Conservation (phyloP, 2,797 vertebrate species). For the Euphonia xanthogaster region DNA sequence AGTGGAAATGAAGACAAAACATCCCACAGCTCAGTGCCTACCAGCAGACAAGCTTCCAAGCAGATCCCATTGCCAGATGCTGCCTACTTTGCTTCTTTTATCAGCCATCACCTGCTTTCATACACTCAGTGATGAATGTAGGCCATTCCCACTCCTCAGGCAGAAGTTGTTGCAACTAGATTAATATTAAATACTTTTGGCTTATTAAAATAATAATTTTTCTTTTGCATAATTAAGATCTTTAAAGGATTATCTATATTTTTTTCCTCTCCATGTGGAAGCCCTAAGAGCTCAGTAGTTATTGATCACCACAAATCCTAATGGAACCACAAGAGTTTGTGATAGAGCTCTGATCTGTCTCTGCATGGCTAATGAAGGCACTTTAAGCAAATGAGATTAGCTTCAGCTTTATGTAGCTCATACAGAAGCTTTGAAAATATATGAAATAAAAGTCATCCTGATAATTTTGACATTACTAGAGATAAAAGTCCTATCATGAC, state of each 20-base stretch:
- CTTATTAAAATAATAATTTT: slow-evolving; percentile 22
- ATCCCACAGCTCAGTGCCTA: background rate
- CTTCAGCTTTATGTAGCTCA: background rate
- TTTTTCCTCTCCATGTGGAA: background rate
- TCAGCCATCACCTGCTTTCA: background rate
- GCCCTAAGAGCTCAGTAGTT: background rate
- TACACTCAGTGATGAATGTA: background rate
- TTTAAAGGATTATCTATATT: background rate
- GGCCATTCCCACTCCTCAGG: background rate
- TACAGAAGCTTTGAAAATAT: background rate
- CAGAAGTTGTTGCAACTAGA: background rate
- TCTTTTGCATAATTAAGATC: slow-evolving; percentile 1
- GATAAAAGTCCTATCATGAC: background rate
- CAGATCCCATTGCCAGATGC: background rate
- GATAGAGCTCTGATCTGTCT: background rate
- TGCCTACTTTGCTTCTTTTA: background rate
- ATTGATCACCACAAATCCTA: slow-evolving; percentile 20
- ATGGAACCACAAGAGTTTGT: background rate
- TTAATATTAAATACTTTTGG: slow-evolving; percentile 42
- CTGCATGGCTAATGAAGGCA: background rate
- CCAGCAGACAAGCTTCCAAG: background rate
- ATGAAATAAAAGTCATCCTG: background rate
- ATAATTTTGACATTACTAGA: background rate
- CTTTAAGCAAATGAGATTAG: background rate
- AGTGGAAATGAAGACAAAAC: background rate